Percentiles rank a stretch among this genome's conserved stretches.
phyloP scores from a whole-genome alignment of 2,888 invertebrate species.

The Aethes cnicana region DNA sequence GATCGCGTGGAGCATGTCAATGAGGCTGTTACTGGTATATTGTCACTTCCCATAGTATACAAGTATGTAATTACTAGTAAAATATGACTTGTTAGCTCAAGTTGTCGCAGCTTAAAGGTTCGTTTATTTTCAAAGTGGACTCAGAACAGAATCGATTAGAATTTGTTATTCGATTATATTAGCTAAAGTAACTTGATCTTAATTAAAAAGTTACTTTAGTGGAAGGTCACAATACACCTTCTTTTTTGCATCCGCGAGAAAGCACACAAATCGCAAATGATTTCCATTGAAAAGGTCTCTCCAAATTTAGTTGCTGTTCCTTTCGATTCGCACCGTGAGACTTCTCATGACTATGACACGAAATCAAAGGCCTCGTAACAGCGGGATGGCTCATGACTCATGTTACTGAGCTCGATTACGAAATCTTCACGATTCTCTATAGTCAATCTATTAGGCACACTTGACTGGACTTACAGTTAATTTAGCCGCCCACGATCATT shows the following conservation, averaged over 20 bases:
- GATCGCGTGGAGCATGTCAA: constrained; percentile 63
- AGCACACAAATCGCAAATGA: not conserved
- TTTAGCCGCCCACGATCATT: constrained; percentile 25
- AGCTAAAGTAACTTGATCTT: no score
- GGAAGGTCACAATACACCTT: no score
- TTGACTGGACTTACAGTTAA: constrained; percentile 23
- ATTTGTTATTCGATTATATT: no score
- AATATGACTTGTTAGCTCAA: no score
- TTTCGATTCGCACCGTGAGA: constrained; percentile 18
- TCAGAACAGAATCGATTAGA: no score
- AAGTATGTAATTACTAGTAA: no score
- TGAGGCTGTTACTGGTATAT: constrained; percentile 57
- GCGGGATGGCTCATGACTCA: constrained; percentile 25
- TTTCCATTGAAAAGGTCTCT: constrained; percentile 2
- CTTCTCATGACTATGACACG: constrained; percentile 22
- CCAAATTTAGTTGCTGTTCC: constrained; percentile 10
- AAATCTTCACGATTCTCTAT: constrained; percentile 29
- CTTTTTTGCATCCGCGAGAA: not conserved
- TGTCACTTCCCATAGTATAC: not conserved
- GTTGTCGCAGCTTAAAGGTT: no score
- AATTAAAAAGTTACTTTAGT: no score
- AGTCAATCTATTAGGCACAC: constrained; percentile 29
- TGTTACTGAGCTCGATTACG: constrained; percentile 21
- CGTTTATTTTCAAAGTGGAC: no score
- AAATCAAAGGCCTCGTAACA: constrained; percentile 19